These are phyloP conservation scores for Andrena fulva DNA, from an alignment of 2,888 invertebrate species.

Conservation along the genomic window DNA sequence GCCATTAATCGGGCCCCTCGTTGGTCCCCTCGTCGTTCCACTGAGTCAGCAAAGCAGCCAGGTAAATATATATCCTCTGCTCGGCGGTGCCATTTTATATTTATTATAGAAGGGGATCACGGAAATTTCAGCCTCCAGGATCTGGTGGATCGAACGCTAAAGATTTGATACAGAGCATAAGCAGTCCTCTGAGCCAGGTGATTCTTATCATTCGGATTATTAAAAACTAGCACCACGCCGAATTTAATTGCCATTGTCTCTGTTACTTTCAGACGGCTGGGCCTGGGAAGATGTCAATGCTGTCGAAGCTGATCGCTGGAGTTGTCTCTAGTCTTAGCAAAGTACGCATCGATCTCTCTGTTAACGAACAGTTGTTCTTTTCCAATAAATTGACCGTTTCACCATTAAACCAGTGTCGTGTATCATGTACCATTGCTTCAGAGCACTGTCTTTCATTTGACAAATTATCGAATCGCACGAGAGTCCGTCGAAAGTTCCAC, in stretches of 20 bases:
- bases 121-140: constrained; percentile 70
- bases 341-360: constrained; percentile 71
- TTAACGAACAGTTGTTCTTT: constrained; percentile 28
- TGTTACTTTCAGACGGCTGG: constrained; percentile 75
- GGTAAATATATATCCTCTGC: constrained; percentile 67
- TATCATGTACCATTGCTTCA: neutral
- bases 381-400: constrained; percentile 33
- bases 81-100: neutral
- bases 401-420: constrained; percentile 30
- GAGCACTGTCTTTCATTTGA: too few species aligned
- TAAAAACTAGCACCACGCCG: neutral
- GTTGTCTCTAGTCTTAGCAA: constrained; percentile 77
- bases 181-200: constrained; percentile 79
- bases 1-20: constrained; percentile 80
- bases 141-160: constrained; percentile 73
- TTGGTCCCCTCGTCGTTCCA: constrained; percentile 80
- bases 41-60: constrained; percentile 76
- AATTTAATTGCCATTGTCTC: neutral
- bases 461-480: too few species aligned
- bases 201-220: neutral
- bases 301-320: constrained; percentile 77
- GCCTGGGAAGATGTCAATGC: constrained; percentile 76
- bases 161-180: constrained; percentile 69
- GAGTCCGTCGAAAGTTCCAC: too few species aligned
- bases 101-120: neutral